Evolutionary conservation across 2,797 vertebrate species (phyloP).

Genomic region (Aldrovandia affinis): DNA sequence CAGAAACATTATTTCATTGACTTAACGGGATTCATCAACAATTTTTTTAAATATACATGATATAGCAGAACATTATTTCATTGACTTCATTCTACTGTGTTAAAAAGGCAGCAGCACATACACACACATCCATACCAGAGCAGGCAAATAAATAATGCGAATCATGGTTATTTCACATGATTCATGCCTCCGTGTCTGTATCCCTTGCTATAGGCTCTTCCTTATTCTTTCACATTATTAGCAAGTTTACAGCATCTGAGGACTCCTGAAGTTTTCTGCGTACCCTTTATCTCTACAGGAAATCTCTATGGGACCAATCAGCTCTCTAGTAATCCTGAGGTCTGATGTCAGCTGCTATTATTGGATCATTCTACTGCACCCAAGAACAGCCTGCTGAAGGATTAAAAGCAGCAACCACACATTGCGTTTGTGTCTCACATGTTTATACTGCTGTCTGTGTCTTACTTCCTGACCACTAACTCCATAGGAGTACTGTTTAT

Average conservation of each 20-base stretch:
- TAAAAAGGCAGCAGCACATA: not conserved
- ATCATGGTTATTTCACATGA: slow-evolving; percentile 39
- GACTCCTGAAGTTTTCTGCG: slow-evolving; percentile 43
- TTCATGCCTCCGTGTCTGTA: slow-evolving; percentile 33
- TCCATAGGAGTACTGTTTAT: not conserved
- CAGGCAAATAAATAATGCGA: slow-evolving; percentile 35
- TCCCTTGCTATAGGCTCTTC: slow-evolving; percentile 44
- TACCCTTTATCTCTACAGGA: slow-evolving; percentile 51
- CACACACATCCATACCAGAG: slow-evolving; percentile 31
- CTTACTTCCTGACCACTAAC: not conserved
- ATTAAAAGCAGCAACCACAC: slow-evolving; percentile 29
- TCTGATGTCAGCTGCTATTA: slow-evolving; percentile 33
- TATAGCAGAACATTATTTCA: too few relatives aligned
- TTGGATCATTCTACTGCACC: slow-evolving; percentile 35
- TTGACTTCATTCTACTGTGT: not conserved
- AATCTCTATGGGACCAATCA: slow-evolving; percentile 69
- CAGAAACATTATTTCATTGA: too few relatives aligned
- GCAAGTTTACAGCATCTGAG: slow-evolving; percentile 54
- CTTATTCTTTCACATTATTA: slow-evolving; percentile 56
- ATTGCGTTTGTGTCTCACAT: not conserved
- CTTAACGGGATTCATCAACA: too few relatives aligned
- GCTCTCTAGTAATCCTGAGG: slow-evolving; percentile 42
- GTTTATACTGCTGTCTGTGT: not conserved
- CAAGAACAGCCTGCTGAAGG: slow-evolving; percentile 31
- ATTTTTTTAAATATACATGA: too few relatives aligned